Evolutionary conservation across 1,140 invertebrate genomes (phyloP), one percentile per base, ranked within the genome.

Genomic region (Marisa cornuarietis): DNA sequence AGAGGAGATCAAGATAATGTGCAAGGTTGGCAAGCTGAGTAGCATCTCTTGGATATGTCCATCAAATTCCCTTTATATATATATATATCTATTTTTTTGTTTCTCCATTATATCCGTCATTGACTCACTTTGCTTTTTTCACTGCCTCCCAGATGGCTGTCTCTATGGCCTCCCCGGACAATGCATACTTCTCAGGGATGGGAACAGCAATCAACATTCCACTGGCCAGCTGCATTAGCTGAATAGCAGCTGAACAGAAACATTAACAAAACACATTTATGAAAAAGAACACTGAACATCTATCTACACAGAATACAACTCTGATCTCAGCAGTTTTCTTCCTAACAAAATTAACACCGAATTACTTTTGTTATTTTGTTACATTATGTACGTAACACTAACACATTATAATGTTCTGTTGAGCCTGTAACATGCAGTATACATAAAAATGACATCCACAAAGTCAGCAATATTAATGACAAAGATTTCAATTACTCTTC

Each of bases 171-270:
- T 91, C 83, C 80, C 92, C 88, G 95, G 95, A 83, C 11, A 85
- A 87, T 62, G 91, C 88, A 87, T 94, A 85, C 76, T 92, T 92
- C 83, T 93, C 89, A 0, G 97, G 97, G 78, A 99, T 94, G 0
- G 98, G 97, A 18, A 99, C 97, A 10, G 96, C 97, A 78, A 99
- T 93, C 10, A 99, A 91, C 66, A 98, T 93, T 0, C 97, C 98
- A 71, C 94, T 95, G 62, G 93, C 85, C 7, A 98, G 88, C 65
- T 69, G 16, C 22, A 49, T 20, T 0, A 2, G 20, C 16, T 13
- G 76, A 24, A 63, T 4, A 24, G 63, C 63, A 24, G 65, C 76
- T 77, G 76, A 20, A 20, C 3, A 62, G 24, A 24, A 31, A 42
- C 22, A 42, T 18, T 11, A 71, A 42, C 31, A 54, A 22, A 18